Evolutionary conservation across 2,888 invertebrate genomes (phyloP).

Genomic region (Oeneis ivallda): DNA sequence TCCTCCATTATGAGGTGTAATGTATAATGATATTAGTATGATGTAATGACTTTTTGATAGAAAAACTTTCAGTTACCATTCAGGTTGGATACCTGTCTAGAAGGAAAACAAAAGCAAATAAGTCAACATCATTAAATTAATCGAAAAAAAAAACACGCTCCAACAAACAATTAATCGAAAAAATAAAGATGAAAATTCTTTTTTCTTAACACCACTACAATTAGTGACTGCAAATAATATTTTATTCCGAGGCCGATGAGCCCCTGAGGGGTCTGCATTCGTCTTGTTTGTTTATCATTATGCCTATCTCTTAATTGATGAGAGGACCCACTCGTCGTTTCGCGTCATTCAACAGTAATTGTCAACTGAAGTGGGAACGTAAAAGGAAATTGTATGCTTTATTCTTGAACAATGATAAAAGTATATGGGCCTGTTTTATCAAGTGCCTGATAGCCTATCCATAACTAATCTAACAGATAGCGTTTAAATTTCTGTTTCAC

Average conservation of each 20-base stretch:
- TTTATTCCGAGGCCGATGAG: constrained; percentile 23
- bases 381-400: not conserved
- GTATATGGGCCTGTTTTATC: no score
- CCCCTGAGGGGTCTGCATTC: constrained; percentile 29
- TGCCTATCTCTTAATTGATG: constrained; percentile 44
- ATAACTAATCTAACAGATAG: no score
- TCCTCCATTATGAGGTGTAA: no score
- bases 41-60: no score
- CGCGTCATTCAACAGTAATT: constrained; percentile 28
- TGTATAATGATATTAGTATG: no score
- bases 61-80: no score
- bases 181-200: constrained; percentile 1
- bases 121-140: not conserved
- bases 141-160: not conserved
- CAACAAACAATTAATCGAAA: no score
- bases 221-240: constrained; percentile 35
- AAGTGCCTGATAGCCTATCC: no score
- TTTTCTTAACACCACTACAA: constrained; percentile 31
- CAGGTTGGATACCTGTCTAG: no score
- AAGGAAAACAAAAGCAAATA: not conserved
- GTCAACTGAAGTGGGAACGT: constrained; percentile 21
- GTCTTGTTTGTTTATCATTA: constrained; percentile 45
- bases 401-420: no score
- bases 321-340: constrained; percentile 32
- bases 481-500: no score